Conservation (phyloP, 1,140 invertebrate species). For the Euwallacea similis region DNA sequence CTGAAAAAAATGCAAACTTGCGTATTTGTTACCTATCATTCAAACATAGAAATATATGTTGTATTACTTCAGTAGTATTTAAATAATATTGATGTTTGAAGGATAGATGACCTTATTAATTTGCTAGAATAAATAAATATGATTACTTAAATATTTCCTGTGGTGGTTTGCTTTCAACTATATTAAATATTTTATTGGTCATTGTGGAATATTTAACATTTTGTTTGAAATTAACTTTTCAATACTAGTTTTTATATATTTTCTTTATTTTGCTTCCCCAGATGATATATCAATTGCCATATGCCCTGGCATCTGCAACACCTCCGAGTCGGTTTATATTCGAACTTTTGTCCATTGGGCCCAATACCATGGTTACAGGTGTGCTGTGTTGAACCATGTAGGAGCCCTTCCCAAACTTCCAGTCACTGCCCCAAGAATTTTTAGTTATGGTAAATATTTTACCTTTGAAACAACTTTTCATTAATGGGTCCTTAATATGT, state of each 20-base stretch:
- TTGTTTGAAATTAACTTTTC: not conserved
- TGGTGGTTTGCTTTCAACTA: too few species aligned
- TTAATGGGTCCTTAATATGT: too few species aligned
- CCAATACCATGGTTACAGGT: conserved; percentile 85
- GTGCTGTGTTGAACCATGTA: conserved; percentile 92
- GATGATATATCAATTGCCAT: conserved; percentile 87
- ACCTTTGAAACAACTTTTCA: not conserved
- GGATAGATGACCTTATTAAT: too few species aligned
- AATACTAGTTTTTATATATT: conserved; percentile 27
- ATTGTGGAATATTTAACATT: too few species aligned
- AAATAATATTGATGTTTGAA: too few species aligned
- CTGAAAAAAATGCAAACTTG: too few species aligned
- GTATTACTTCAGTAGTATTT: too few species aligned
- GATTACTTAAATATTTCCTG: too few species aligned
- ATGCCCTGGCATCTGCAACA: conserved; percentile 91
- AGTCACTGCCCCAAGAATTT: conserved; percentile 84
- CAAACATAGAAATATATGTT: too few species aligned
- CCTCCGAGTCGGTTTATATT: conserved; percentile 90
- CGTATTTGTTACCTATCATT: too few species aligned
- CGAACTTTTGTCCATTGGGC: conserved; percentile 89
- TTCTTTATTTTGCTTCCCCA: conserved; percentile 52
- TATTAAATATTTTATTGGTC: too few species aligned
- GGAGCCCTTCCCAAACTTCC: conserved; percentile 83
- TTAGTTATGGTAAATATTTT: conserved; percentile 77
- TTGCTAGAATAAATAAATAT: too few species aligned